Base-by-base conservation (phyloP, 2,797 vertebrate species). In the Mus spretus region DNA sequence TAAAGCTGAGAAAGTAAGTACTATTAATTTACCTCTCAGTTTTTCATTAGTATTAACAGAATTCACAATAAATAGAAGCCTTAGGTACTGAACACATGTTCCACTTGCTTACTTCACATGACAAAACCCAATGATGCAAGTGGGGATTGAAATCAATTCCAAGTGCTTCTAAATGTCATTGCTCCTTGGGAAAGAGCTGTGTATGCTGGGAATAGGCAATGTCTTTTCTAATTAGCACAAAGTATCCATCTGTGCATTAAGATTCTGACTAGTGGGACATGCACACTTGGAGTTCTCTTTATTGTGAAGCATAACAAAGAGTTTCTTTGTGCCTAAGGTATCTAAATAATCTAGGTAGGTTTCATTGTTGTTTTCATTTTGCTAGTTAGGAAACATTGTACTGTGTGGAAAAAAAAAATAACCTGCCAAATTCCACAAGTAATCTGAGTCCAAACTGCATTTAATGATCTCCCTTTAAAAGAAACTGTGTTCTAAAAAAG, bases 201-300 rank as follows among this genome's bases (percentile, higher is more conserved):
- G 40, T 90, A 22, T 90, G 9, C 79, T 89, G 93, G 47, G 44
- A 95, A n/a, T 79, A 89, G 89, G 26, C 34, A 89, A 37, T 65
- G 44, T 82, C 65, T 96, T 96, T 94, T 96, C 75, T 94, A 94
- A 97, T 95, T 94, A 96, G 67, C 15, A 96, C 70, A 96, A 78
- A 96, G 20, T 2, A 77, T 93, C 61, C 87, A 72, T 86, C 87
- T 86, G 37, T 6, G 3, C 63, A 74, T 44, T 37, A 80, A 91
- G 55, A 85, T 94, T 72, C 47, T 47, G 61, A 88, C 84, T 90
- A 7, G 17, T 63, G 22, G 44, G 44, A 96, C 85, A 40, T 34
- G 15, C 37, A 93, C 3, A 94, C 84, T 67, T 95, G 72, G 89
- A 93, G 17, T 83, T 67, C 53, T 85, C 17, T 92, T 28, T 96